A percentile compares a stretch with the other conserved stretches of the same genome.
phyloP scores from a whole-genome alignment of 2,888 invertebrate genomes.

The Leptopilina myrica region DNA sequence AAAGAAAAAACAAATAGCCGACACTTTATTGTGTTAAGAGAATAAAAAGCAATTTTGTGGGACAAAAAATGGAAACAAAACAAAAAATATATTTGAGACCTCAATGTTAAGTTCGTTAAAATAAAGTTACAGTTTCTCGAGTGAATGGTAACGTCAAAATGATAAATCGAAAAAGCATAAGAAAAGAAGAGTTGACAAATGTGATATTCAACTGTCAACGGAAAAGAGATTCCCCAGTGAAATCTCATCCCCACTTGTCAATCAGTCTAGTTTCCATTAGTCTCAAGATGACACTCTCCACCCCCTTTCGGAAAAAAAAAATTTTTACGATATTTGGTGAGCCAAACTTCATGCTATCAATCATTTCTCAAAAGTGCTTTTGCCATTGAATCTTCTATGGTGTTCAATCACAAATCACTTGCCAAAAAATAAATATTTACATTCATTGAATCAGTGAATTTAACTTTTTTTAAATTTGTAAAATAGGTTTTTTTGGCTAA shows the following conservation, averaged over 20 bases:
- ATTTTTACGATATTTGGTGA: conserved; percentile 10
- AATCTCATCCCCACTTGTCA: conserved; percentile 18
- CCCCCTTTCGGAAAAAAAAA: not conserved
- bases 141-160: not conserved
- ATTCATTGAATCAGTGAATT: no score
- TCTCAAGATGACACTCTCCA: conserved; percentile 11
- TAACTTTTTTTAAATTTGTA: no score
- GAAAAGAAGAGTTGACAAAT: conserved; percentile 24
- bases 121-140: not conserved
- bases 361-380: conserved; percentile 11
- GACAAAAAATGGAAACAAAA: not conserved
- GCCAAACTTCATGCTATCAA: conserved; percentile 1
- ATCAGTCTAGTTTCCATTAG: conserved; percentile 13
- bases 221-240: conserved; percentile 21
- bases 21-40: no score
- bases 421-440: not conserved
- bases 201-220: conserved; percentile 5
- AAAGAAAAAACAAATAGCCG: no score
- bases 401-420: not conserved
- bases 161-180: conserved; percentile 20
- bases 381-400: not conserved
- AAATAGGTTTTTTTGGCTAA: no score
- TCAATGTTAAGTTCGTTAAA: not conserved
- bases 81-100: not conserved
- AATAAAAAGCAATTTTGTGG: not conserved